Evolutionary conservation across 2,797 vertebrate species (phyloP), one percentile per base, ranked within the genome.

Genomic region (Falco concolor): DNA sequence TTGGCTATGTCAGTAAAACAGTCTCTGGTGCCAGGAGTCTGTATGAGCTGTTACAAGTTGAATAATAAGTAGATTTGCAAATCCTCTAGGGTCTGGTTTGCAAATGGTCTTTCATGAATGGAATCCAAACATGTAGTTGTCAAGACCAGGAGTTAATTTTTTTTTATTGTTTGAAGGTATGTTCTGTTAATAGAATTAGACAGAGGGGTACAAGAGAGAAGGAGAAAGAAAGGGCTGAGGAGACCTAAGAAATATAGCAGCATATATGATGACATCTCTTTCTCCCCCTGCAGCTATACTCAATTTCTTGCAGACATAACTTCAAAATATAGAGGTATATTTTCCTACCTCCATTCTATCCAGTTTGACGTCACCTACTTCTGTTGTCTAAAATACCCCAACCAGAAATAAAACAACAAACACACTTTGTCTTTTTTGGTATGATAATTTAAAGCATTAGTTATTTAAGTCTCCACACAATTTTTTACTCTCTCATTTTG

Each of bases 51-150:
- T 38, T 87, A 38, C 24, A 92, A 83, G 79, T 23, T 54, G 84
- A 94, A 95, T 90, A 83, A 84, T 47, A 93, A 73, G 16, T 25
- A 85, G 30, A 28, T 83, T 89, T 93, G 56, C 38, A 70, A 87
- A 53, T 80, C 50, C 57, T 80, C 18, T 16, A 77, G 40, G 36
- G 27, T 28, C 19, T 67, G 36, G n/a, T 76, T 72, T 90, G 44
- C 75, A 67, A 87, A 91, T 23, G n/a, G 10, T 78, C 34, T 65
- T 89, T 89, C 47, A 89, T 74, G 49, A 90, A 87, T 49, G 47
- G 63, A 75, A 96, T 92, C 68, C 52, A 87, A 91, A 85, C 49
- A 84, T 30, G 42, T 14, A 82, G 14, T 23, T 90, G 19, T 61
- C 47, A 73, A 89, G 70, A 72, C 8, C 7, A 56, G 30, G 20